Base-by-base conservation (phyloP, 92 coral and sea anemone species). In the Hydrozoanthus gracilis region DNA sequence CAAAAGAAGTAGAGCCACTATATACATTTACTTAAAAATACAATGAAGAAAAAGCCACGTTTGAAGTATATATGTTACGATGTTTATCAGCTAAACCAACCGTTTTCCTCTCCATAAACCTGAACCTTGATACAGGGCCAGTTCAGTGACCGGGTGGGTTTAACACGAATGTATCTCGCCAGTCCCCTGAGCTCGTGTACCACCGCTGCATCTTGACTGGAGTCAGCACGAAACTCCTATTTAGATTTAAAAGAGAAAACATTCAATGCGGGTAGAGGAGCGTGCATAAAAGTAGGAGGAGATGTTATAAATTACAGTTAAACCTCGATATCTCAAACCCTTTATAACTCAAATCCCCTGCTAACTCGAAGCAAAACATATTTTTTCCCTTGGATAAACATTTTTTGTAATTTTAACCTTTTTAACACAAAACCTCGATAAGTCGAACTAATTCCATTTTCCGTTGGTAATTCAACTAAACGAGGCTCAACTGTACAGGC, bases 161-260 rank as follows among this genome's bases (percentile, higher is more conserved):
- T 12, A 49, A 72, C 45, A 48, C 77, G 77, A 9, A 72, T 72
- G 77, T 72, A 72, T 52, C 77, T 72, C 7, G 77, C 55, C 77
- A 72, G 47, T 47, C 77, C 52, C 69, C 27, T 64, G 35, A 6
- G 15, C 69, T 64, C 20, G 20, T 64, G 69, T 11, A 64, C 15
- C 69, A 64, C 69, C 20, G 20, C 69, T 64, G 69, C 7, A 13
- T 7, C 17, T 64, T 13, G 69, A 6, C 17, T 64, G 16, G 4
- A 7, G 17, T 64, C 69, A 15, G 69, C 15, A 2, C 69, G 69
- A 64, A 15, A 16, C 3, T 64, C 69, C 69, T 64, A 27, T 15
- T 64, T 0, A 27, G 39, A 27, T 27, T 27, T 27, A 27, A 27
- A 27, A 27, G 39, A 27, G 39, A 27, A 27, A 27, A 27, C 39